phyloP scores from a whole-genome alignment of 2,113 vertebrate genomes.

The Ochotona curzoniae region DNA sequence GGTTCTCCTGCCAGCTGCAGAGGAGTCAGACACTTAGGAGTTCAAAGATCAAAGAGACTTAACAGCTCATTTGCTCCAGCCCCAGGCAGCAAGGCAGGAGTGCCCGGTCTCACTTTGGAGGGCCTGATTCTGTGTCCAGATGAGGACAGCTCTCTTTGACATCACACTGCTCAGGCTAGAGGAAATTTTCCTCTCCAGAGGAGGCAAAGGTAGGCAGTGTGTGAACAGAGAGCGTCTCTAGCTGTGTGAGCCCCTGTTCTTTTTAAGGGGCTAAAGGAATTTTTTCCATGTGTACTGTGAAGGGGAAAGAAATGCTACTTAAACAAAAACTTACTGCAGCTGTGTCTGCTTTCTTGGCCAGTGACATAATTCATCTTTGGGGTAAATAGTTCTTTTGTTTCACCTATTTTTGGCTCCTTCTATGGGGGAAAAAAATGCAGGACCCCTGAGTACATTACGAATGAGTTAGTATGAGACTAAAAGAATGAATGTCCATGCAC shows the following conservation, averaged over 20 bases:
- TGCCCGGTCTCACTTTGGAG: constrained; percentile 21
- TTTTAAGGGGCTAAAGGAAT: constrained; percentile 36
- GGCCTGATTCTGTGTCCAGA: constrained; percentile 60
- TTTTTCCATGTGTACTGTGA: constrained; percentile 25
- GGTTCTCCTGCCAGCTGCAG: background rate
- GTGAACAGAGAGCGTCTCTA: constrained; percentile 30
- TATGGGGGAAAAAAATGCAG: background rate
- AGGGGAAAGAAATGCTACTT: background rate
- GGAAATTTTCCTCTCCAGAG: constrained; percentile 30
- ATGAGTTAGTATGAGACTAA: background rate
- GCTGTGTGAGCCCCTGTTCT: constrained; percentile 45
- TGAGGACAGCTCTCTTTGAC: constrained; percentile 50
- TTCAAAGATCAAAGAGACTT: constrained; percentile 74
- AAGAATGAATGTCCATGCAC: background rate
- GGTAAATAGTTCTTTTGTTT: constrained; percentile 66
- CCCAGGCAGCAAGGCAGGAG: background rate
- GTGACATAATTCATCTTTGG: constrained; percentile 56
- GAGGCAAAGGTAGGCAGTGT: constrained; percentile 27
- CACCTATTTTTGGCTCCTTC: background rate
- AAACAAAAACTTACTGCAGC: constrained; percentile 67
- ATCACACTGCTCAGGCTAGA: background rate
- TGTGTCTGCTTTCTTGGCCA: constrained; percentile 1
- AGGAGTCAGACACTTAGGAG: constrained; percentile 57
- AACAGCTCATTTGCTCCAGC: constrained; percentile 66
- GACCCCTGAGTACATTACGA: background rate